Evolutionary conservation across 37 sponge, comb jelly and placozoan genomes (phyloP), one percentile per base, ranked within the genome.

Genomic region (Halisarca cf. caerulea): DNA sequence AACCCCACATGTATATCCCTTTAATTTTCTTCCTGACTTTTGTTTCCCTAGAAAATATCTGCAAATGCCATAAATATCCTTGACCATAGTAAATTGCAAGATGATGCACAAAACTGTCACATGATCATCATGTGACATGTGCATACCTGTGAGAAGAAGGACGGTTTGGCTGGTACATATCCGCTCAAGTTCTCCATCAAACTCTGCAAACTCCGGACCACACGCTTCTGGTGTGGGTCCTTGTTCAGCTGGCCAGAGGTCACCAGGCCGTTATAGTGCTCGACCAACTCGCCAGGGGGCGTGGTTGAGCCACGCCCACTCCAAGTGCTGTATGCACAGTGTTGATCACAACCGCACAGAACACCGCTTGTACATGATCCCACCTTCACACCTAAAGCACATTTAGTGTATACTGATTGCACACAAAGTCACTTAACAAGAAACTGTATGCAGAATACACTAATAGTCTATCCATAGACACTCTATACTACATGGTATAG

Each of bases 1-100:
- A 84, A n/a, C 97, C 97, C 78, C 90, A 83, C 89, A 97, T 83
- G 91, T 97, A 97, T 8, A 94, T 58, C 9, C 97, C 97, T 37
- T 84, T 90, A 3, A 91, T 66, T 37, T 47, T 89, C 25, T 62
- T 42, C 8, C 40, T 38, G 4, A 35, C 35, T 0, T 55, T 35
- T 14, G 21, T 53, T 17, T 43, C 40, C 27, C 58, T 20, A 24
- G 88, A 72, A 58, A 91, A 91, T 59, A 83, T 15, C 91, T 91
- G 45, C 37, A 36, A 47, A 47, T 6, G 6, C 6, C 9, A 47
- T 14, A 47, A 47, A 30, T 62, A 62, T n/a, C 5, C 4, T 62
- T 28, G 15, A 62, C n/a, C n/a, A 20, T n/a, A 62, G 15, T 28
- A 20, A 62, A n/a, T n/a, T 62, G 15, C 6, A 47, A 47, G 11